Evolutionary conservation across 2,888 invertebrate species (phyloP), one percentile per base, ranked within the genome.

Genomic region (Philhelius pedissequus): DNA sequence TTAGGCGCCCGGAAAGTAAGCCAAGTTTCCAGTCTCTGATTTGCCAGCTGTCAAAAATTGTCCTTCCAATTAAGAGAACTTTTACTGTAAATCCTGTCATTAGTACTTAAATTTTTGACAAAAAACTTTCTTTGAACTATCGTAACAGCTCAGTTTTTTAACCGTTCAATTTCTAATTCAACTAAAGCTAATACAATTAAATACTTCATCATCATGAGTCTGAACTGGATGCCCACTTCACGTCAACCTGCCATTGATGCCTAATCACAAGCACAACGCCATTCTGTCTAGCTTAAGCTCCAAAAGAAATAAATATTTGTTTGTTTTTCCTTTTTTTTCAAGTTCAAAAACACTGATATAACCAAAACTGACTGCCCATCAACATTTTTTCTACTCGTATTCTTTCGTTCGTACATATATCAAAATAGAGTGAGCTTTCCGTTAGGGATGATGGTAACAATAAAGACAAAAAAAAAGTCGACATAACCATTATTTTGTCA

Each of bases 401-500:
- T 40, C 27, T 35, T 27, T 18, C 0, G 30, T 54, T 32, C 30
- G n/a, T n/a, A n/a, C n/a, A n/a, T n/a, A n/a, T 20, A 11, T 40
- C 25, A 22, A 38, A 38, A 54, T 20, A 56, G 18, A 32, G 20
- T 20, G 27, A 62, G 43, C 11, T 18, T 38, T 30, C 7, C n/a
- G 35, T 32, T 13, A 20, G 25, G 15, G 22, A 45, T 32, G 15
- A 35, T 32, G 7, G 25, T 20, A 58, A 58, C 50, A 52, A 52
- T 52, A 56, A 35, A 56, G 35, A 20, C 56, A 15, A 25, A 52
- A 13, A n/a, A 25, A 30, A 40, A 43, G 15, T 20, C 45, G 64
- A 64, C 56, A 64, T 40, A 56, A 43, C 62, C 78, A 73, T 83
- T 83, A 83, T 83, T 74, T 68, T 83, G 62, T 69, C 64, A 78